Evolutionary conservation across 2,797 vertebrate species (phyloP).

Genomic region (Lacerta bilineata): DNA sequence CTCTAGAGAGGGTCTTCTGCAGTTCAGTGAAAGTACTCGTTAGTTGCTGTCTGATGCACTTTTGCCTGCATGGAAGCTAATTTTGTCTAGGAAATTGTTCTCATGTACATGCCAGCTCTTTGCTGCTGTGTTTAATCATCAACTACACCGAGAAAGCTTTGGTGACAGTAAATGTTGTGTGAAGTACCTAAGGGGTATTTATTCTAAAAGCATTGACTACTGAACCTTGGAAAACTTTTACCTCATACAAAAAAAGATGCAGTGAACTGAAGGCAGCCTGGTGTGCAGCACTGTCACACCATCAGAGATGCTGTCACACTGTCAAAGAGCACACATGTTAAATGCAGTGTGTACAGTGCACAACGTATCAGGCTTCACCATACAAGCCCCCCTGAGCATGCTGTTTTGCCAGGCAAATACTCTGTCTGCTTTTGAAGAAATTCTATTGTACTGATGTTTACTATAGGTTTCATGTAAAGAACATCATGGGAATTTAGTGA

Average conservation of each 20-base stretch:
- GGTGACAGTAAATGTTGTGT: not conserved
- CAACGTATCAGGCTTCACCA: no score
- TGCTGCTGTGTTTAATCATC: constrained; percentile 12
- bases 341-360: not conserved
- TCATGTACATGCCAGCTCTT: constrained; percentile 7
- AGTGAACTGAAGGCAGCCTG: not conserved
- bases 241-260: not conserved
- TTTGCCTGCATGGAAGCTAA: constrained; percentile 6
- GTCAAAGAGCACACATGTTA: not conserved
- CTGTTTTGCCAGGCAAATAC: not conserved
- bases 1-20: not conserved
- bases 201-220: constrained; percentile 1
- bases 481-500: not conserved
- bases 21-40: not conserved
- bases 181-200: constrained; percentile 4
- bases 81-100: constrained; percentile 1
- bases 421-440: not conserved
- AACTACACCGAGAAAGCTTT: constrained; percentile 10
- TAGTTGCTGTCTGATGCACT: not conserved
- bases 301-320: not conserved
- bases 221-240: constrained; percentile 7
- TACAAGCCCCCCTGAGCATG: not conserved
- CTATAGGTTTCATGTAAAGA: not conserved
- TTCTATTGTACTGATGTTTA: not conserved
- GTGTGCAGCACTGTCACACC: not conserved